Evolutionary conservation across 2,888 invertebrate genomes (phyloP), one percentile per base, ranked within the genome.

Genomic region (Embidobia sp.): DNA sequence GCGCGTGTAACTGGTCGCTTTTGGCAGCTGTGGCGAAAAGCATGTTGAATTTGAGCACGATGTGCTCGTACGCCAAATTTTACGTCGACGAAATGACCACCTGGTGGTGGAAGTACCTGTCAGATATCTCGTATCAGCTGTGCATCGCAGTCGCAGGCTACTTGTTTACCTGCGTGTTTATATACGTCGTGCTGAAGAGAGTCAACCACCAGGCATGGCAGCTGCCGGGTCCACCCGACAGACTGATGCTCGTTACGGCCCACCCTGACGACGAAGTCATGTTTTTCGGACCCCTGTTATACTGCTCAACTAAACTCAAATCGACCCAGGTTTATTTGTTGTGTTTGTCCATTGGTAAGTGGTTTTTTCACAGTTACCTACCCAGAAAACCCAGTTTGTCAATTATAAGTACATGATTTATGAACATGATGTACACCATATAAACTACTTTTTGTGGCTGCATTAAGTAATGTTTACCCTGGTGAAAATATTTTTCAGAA

Each of bases 251-350:
- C 55, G 94, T 98, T 1, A 95, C 93, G 37, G 98, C 99, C 15
- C 99, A 99, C 91, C 99, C 99, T 10, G 99, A 99, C 90, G 99
- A 99, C 89, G 99, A 99, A 89, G 97, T 97, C 83, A 98, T 99
- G 99, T 99, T 99, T 90, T 99, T 99, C 89, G 97, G 97, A 0
- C 99, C 99, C 11, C 93, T 95, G 33, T 93, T 97, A 78, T 92
- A 95, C 78, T 92, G 94, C 86, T 90, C 96, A 72, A 86, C 90
- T 1, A 92, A 92, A 80, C 91, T 93, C 44, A 91, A 92, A 79
- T 91, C 92, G 80, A 93, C 93, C 84, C 92, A 93, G 79, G 93
- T 98, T 31, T 94, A 95, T 89, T 86, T 98, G 57, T 91, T 98
- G 53, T 98, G 98, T 89, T 91, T 98, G 80, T 95, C 97, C 18